These are phyloP conservation scores for Clarias batrachus DNA, from an alignment of 2,113 vertebrate species.

Conservation along the genomic window DNA sequence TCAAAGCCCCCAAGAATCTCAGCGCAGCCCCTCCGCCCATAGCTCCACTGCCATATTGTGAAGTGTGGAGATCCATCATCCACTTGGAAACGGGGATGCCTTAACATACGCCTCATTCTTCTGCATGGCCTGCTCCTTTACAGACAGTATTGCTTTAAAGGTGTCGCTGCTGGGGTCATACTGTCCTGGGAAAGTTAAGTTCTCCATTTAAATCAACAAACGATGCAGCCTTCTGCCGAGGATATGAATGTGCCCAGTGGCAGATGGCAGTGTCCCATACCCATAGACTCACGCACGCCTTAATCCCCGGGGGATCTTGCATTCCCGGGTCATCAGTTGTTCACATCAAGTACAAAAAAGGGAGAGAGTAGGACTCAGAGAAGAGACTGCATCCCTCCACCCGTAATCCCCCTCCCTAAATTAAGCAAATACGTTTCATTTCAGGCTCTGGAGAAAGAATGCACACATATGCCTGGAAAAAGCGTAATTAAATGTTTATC, in stretches of 20 bases:
- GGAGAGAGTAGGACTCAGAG: slow-evolving; percentile 35
- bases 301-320: slow-evolving; percentile 59
- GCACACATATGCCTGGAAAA: slow-evolving; percentile 34
- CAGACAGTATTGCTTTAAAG: slow-evolving; percentile 58
- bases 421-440: slow-evolving; percentile 54
- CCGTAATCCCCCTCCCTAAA: slow-evolving; percentile 51
- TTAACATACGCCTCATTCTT: slow-evolving; percentile 54
- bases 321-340: slow-evolving; percentile 60
- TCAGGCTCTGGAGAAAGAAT: slow-evolving; percentile 35
- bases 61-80: slow-evolving; percentile 53
- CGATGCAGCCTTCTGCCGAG: slow-evolving; percentile 59
- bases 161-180: slow-evolving; percentile 51
- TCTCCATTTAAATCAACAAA: slow-evolving; percentile 64
- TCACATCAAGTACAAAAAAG: slow-evolving; percentile 54
- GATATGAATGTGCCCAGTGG: slow-evolving; percentile 60
- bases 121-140: slow-evolving; percentile 42
- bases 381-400: slow-evolving; percentile 34
- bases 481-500: slow-evolving; percentile 45
- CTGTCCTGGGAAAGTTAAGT: slow-evolving; percentile 64
- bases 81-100: slow-evolving; percentile 48
- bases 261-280: slow-evolving; percentile 62
- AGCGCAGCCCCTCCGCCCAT: slow-evolving; percentile 23
- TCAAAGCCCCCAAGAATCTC: slow-evolving; percentile 35
- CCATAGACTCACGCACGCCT: slow-evolving; percentile 51
- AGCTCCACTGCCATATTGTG: slow-evolving; percentile 51